A percentile compares a stretch with the other conserved stretches of the same genome.
Evolutionary conservation across 2,113 vertebrate species (phyloP).

Genomic region (Noctilio leporinus): DNA sequence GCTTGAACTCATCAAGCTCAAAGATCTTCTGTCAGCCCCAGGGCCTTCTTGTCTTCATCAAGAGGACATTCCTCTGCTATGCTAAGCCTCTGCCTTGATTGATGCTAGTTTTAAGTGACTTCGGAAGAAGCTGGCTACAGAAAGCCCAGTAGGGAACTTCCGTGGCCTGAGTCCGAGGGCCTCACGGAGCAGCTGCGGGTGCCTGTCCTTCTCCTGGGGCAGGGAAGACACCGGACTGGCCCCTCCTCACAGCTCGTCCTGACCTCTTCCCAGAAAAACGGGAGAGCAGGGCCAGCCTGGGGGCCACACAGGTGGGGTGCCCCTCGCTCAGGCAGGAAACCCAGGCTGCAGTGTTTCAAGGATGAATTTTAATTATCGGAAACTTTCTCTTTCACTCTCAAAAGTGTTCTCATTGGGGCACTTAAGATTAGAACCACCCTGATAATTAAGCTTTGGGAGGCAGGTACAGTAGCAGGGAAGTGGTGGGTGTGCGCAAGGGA

Average conservation of each 20-base stretch:
- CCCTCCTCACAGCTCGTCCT: neutral
- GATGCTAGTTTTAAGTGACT: neutral
- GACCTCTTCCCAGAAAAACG: neutral
- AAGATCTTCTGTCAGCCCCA: neutral
- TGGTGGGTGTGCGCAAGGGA: accelerated
- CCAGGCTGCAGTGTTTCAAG: neutral
- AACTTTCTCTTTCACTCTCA: neutral
- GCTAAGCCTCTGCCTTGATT: neutral
- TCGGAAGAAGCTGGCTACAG: neutral
- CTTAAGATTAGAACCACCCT: neutral
- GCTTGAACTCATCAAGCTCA: neutral
- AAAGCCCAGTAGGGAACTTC: neutral
- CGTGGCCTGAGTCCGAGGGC: neutral
- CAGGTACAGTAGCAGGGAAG: neutral
- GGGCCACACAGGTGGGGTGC: too few relatives aligned
- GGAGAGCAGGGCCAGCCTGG: neutral
- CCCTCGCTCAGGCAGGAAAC: neutral
- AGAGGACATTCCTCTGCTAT: neutral
- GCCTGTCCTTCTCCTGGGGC: neutral
- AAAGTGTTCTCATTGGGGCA: neutral
- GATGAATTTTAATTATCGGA: neutral
- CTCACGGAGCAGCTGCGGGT: neutral
- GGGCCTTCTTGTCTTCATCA: neutral
- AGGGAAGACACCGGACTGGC: accelerated
- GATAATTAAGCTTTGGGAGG: neutral